Percentiles rank a stretch among this genome's conserved stretches.
Conservation (phyloP, 2,888 invertebrate species). For the Leptodirus hochenwartii region DNA sequence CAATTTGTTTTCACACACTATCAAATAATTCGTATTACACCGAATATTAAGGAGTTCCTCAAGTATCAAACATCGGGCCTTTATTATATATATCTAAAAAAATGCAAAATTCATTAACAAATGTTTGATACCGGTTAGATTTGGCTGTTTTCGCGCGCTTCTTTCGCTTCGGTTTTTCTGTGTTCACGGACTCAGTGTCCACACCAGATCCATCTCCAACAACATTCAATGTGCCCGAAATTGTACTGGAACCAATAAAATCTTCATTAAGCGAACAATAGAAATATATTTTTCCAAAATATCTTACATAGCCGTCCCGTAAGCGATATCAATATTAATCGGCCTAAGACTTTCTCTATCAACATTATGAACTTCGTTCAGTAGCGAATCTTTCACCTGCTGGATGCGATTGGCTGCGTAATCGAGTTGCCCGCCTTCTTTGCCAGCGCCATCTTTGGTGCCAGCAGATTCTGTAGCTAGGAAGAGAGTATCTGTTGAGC, state of each 20-base stretch:
- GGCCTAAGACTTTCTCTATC: constrained; percentile 18
- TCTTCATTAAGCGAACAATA: not conserved
- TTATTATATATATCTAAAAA: not conserved
- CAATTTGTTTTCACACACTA: too few relatives aligned
- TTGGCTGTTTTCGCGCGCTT: constrained; percentile 23
- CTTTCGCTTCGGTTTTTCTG: constrained; percentile 17
- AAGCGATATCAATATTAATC: constrained; percentile 21
- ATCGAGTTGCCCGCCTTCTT: constrained; percentile 15
- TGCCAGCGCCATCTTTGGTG: too few relatives aligned
- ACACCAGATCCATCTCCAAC: constrained; percentile 20
- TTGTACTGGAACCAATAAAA: constrained; percentile 1
- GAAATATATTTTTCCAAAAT: not conserved
- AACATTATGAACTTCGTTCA: constrained; percentile 13
- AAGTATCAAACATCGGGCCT: too few relatives aligned
- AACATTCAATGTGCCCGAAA: constrained; percentile 14
- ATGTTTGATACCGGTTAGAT: constrained; percentile 20
- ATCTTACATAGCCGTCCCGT: constrained; percentile 2
- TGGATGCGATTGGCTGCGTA: constrained; percentile 22
- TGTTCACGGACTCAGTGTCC: constrained; percentile 18
- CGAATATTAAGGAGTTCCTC: too few relatives aligned
- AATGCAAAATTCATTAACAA: constrained; percentile 7
- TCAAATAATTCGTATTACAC: constrained; percentile 9
- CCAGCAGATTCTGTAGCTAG: too few relatives aligned
- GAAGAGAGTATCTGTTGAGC: too few relatives aligned
- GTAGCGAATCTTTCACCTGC: constrained; percentile 20